Conservation (phyloP, 1,140 invertebrate species). For the Capitella teleta region DNA sequence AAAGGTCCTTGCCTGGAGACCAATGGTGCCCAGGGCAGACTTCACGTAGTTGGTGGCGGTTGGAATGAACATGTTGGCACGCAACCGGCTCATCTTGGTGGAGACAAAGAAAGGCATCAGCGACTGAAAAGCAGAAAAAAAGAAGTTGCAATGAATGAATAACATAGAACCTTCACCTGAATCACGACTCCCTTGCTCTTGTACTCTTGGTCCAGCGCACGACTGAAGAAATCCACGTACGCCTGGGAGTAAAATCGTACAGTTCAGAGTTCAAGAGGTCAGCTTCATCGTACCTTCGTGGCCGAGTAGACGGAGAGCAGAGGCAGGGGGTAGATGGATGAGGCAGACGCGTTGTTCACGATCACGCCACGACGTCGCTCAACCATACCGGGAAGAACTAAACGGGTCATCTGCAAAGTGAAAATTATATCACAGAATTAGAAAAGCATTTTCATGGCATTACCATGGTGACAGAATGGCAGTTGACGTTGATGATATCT, state of each 20-base stretch:
- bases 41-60: slow-evolving; percentile 64
- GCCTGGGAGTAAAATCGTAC: slow-evolving; percentile 45
- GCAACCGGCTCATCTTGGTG: slow-evolving; percentile 84
- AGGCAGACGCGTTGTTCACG: slow-evolving; percentile 81
- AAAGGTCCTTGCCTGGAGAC: slow-evolving; percentile 16
- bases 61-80: slow-evolving; percentile 67
- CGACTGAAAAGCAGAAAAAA: not conserved
- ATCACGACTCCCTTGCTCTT: slow-evolving; percentile 58
- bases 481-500: slow-evolving; percentile 61
- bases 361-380: slow-evolving; percentile 71
- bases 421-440: no score
- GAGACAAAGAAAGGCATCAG: slow-evolving; percentile 69
- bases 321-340: slow-evolving; percentile 66
- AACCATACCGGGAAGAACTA: slow-evolving; percentile 81
- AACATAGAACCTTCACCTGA: no score
- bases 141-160: no score
- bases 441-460: no score
- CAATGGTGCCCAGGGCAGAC: slow-evolving; percentile 56
- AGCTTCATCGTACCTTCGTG: slow-evolving; percentile 55
- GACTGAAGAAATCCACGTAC: slow-evolving; percentile 73
- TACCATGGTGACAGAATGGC: slow-evolving; percentile 56
- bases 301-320: slow-evolving; percentile 78
- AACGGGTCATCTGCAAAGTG: slow-evolving; percentile 57
- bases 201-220: slow-evolving; percentile 69
- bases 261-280: not conserved